These are phyloP conservation scores for Pollimyrus isidori DNA, from an alignment of 2,113 vertebrate genomes.

Conservation along the genomic window DNA sequence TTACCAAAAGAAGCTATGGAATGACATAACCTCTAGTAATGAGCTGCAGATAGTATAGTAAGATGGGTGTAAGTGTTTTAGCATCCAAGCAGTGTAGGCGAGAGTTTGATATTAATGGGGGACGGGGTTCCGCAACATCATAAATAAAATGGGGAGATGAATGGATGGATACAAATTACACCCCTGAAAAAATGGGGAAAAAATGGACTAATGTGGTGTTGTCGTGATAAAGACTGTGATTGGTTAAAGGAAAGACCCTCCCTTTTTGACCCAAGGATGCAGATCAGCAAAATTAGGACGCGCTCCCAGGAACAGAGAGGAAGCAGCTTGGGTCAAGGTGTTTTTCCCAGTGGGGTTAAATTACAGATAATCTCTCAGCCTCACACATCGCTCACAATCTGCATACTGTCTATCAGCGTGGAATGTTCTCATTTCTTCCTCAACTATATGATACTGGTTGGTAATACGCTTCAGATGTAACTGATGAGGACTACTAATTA, in stretches of 20 bases:
- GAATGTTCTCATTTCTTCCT: background rate
- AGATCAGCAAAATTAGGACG: background rate
- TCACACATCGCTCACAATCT: background rate
- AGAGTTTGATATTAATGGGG: background rate
- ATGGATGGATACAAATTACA: background rate
- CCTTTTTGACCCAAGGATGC: background rate
- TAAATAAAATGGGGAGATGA: background rate
- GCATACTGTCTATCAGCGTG: background rate
- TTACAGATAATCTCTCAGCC: background rate
- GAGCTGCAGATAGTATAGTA: conserved; percentile 46
- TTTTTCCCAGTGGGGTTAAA: background rate
- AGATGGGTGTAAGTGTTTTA: background rate
- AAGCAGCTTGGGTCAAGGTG: background rate
- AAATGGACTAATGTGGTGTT: background rate
- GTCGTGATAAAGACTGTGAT: background rate
- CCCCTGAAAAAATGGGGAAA: background rate
- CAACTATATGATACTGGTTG: background rate
- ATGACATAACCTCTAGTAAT: conserved; percentile 44
- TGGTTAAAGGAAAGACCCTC: background rate
- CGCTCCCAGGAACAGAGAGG: background rate
- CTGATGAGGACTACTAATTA: background rate
- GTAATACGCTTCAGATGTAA: background rate
- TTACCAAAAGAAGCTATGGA: conserved; percentile 25
- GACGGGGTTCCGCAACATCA: no score
- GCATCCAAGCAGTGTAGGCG: background rate